These are phyloP conservation scores for Oryctes rhinoceros DNA, from an alignment of 1,140 invertebrate genomes.

Conservation along the genomic window DNA sequence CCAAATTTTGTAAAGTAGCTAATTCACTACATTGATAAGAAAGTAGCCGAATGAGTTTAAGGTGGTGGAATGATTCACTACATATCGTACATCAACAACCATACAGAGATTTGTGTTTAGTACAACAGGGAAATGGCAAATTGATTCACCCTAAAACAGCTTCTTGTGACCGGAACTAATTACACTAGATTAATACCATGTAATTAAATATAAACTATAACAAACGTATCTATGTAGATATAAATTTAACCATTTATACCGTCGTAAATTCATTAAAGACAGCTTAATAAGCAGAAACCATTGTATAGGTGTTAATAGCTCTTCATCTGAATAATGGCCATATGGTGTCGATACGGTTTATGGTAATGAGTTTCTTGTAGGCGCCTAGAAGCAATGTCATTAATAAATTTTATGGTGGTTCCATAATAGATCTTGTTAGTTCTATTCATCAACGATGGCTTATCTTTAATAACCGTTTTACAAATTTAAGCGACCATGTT, in stretches of 20 bases:
- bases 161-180: too few species aligned
- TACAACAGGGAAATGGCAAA: too few species aligned
- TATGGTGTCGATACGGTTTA: slow-evolving; percentile 27
- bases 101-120: too few species aligned
- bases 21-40: too few species aligned
- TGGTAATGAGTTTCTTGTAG: slow-evolving; percentile 33
- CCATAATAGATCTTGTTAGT: slow-evolving; percentile 32
- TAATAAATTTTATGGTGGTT: slow-evolving; percentile 29
- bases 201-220: not conserved
- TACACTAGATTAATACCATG: too few species aligned
- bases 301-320: slow-evolving; percentile 33
- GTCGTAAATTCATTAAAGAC: slow-evolving; percentile 24
- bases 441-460: not conserved
- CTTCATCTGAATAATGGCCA: slow-evolving; percentile 31
- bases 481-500: not conserved
- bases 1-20: too few species aligned
- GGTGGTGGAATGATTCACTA: too few species aligned
- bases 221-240: not conserved
- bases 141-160: too few species aligned
- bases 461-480: slow-evolving; percentile 21
- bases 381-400: slow-evolving; percentile 25
- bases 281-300: slow-evolving; percentile 27
- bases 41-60: too few species aligned
- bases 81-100: too few species aligned
- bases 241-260: slow-evolving; percentile 10